Percentiles rank a stretch among this genome's conserved stretches.
Evolutionary conservation across 2,888 invertebrate species (phyloP).

Genomic region (Archaeoteleia sp.): DNA sequence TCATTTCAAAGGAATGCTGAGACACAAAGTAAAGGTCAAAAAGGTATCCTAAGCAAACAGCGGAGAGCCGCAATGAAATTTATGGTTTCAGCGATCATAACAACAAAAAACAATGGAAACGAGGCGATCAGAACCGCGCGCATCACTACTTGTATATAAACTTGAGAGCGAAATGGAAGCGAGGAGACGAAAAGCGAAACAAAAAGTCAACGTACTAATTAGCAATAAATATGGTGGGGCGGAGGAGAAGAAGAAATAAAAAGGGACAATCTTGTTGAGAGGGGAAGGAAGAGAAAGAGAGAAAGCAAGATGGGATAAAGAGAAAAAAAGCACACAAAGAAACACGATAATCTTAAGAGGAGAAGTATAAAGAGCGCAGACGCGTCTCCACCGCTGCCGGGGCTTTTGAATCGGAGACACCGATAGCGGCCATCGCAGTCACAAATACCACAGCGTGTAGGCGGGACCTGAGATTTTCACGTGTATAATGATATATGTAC

Average conservation of each 20-base stretch:
- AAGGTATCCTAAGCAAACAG: conserved; percentile 33
- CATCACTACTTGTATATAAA: conserved; percentile 38
- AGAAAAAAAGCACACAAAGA: conserved; percentile 54
- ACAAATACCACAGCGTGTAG: conserved; percentile 70
- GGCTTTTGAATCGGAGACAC: conserved; percentile 62
- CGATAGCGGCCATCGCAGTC: conserved; percentile 73
- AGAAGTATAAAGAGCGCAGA: conserved; percentile 61
- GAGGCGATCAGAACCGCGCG: conserved; percentile 24
- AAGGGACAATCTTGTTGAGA: conserved; percentile 47
- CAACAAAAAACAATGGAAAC: conserved; percentile 14
- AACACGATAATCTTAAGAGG: conserved; percentile 33
- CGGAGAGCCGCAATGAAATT: conserved; percentile 51
- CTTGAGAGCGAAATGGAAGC: conserved; percentile 23
- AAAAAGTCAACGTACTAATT: conserved; percentile 29
- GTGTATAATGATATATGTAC: conserved; percentile 16
- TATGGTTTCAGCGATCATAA: conserved; percentile 40
- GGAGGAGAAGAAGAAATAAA: conserved; percentile 42
- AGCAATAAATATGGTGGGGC: conserved; percentile 27
- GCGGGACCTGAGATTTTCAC: conserved; percentile 68
- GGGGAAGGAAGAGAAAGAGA: conserved; percentile 44
- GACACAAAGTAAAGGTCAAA: conserved; percentile 15
- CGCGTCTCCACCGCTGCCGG: conserved; percentile 70
- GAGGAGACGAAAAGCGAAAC: conserved; percentile 10
- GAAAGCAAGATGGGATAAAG: conserved; percentile 32
- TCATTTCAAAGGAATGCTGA: conserved; percentile 19